Percentiles rank a stretch among this genome's conserved stretches.
These are phyloP conservation scores for Cynopterus sphinx DNA, from an alignment of 2,797 vertebrate genomes.

Conservation along the genomic window DNA sequence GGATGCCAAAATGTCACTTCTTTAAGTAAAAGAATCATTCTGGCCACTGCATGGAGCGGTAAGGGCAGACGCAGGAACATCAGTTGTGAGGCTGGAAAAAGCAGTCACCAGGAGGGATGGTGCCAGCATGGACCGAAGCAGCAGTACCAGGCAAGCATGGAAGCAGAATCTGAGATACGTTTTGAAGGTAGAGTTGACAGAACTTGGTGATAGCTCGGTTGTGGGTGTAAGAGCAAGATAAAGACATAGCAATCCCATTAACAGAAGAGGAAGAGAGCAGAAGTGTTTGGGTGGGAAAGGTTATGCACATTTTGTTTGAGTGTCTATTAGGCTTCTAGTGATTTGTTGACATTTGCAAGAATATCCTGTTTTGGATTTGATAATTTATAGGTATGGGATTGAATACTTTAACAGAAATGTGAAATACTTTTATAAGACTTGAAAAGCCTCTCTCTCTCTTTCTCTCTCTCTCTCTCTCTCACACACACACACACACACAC, in stretches of 20 bases:
- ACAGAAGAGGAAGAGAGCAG: background rate
- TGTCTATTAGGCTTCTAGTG: background rate
- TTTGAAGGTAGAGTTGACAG: background rate
- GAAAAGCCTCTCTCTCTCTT: background rate
- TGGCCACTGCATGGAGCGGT: background rate
- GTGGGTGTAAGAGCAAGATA: background rate
- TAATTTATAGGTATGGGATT: background rate
- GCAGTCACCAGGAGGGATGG: fast-evolving
- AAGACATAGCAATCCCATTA: background rate
- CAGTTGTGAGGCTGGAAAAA: background rate
- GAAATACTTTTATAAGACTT: background rate
- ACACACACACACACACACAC: background rate
- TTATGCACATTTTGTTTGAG: background rate
- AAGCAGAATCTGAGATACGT: background rate
- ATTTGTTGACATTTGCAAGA: background rate
- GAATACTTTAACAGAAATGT: background rate
- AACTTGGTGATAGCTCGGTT: background rate
- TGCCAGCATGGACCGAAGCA: background rate
- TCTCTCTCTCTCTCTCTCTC: background rate
- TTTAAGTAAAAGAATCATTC: background rate
- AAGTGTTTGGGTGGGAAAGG: background rate
- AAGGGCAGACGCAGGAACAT: background rate
- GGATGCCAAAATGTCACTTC: background rate
- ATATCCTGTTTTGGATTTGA: background rate
- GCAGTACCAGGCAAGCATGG: fast-evolving